These are phyloP conservation scores for Aleiodes alternator DNA, from an alignment of 2,888 invertebrate species.

Conservation along the genomic window DNA sequence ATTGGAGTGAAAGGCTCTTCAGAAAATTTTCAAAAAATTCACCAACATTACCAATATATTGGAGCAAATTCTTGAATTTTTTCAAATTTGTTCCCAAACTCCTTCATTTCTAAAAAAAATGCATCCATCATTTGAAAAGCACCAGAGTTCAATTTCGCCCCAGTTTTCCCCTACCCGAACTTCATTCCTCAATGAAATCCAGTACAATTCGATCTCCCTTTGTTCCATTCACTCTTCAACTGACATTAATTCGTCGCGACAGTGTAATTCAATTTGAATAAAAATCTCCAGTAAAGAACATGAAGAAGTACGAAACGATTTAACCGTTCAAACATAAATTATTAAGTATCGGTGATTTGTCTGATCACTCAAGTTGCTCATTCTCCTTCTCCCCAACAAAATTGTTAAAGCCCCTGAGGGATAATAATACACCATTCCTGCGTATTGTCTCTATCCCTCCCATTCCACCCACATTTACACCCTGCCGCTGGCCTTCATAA, in stretches of 20 bases:
- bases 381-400: background rate
- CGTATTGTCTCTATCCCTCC: too few species aligned
- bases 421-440: background rate
- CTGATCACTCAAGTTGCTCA: background rate
- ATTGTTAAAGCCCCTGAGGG: background rate
- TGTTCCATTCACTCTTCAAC: background rate
- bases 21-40: too few species aligned
- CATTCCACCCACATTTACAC: too few species aligned
- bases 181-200: slow-evolving; percentile 2
- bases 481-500: too few species aligned
- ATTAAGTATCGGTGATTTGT: slow-evolving; percentile 28
- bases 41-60: too few species aligned
- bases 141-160: too few species aligned
- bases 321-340: slow-evolving; percentile 9
- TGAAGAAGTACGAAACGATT: background rate
- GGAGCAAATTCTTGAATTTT: too few species aligned
- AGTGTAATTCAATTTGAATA: slow-evolving; percentile 19
- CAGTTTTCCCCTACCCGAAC: too few species aligned
- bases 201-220: background rate
- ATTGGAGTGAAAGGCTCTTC: too few species aligned
- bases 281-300: background rate
- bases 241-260: slow-evolving; percentile 17
- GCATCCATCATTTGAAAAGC: too few species aligned
- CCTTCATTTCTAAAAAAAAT: too few species aligned
- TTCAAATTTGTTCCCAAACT: too few species aligned